Evolutionary conservation across 2,888 invertebrate species (phyloP).

Genomic region (Leistus spinibarbis): DNA sequence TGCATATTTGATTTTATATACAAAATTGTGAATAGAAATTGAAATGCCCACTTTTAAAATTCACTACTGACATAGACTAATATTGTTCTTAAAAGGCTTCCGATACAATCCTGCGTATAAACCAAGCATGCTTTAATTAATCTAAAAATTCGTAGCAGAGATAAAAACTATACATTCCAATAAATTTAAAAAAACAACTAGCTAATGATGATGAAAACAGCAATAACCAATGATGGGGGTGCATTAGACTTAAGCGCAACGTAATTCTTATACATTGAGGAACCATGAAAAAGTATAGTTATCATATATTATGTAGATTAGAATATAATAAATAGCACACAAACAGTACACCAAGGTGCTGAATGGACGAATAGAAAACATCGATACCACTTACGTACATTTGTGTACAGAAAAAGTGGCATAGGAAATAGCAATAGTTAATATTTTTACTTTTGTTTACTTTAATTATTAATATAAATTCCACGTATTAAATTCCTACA

Average conservation of each 20-base stretch:
- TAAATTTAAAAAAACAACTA: not conserved
- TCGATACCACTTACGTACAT: constrained; percentile 27
- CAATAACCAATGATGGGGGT: not conserved
- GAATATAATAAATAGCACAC: constrained; percentile 38
- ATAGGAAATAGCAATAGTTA: constrained; percentile 37
- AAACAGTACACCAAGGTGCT: constrained; percentile 37
- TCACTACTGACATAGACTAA: constrained; percentile 11
- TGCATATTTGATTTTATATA: no score
- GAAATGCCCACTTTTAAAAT: not conserved
- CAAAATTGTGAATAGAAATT: not conserved
- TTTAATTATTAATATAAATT: constrained; percentile 28
- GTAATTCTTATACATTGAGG: constrained; percentile 22
- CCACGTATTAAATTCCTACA: constrained; percentile 39
- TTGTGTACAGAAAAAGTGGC: constrained; percentile 31
- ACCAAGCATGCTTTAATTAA: constrained; percentile 12
- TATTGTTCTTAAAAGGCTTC: constrained; percentile 28
- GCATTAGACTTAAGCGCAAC: not conserved
- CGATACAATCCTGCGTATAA: constrained; percentile 11
- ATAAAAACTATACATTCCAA: constrained; percentile 2
- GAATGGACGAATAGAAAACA: constrained; percentile 38
- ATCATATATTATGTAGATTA: constrained; percentile 27
- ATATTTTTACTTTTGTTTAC: constrained; percentile 16
- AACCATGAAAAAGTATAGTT: constrained; percentile 30
- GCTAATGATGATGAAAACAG: constrained; percentile 1
- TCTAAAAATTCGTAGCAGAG: not conserved